These are phyloP conservation scores for Erythrolamprus reginae DNA, from an alignment of 2,113 vertebrate species.

Conservation along the genomic window DNA sequence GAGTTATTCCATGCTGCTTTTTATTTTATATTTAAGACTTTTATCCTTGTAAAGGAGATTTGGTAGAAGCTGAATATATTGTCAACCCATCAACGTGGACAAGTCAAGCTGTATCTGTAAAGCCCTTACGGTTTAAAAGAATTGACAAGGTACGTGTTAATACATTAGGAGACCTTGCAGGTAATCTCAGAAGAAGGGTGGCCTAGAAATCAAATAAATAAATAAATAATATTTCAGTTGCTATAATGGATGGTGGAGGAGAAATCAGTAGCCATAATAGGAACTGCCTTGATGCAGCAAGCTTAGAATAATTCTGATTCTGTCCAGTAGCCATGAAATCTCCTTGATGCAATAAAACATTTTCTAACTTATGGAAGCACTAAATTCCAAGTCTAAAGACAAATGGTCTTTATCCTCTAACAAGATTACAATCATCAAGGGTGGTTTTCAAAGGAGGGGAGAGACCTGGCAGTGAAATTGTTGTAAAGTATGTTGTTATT, in stretches of 20 bases:
- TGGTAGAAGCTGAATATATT: conserved; percentile 87
- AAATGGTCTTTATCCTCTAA: not conserved
- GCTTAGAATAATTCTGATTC: not conserved
- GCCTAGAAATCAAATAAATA: too few species aligned
- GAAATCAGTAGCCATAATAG: not conserved
- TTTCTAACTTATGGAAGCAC: too few species aligned
- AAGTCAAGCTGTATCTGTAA: conserved; percentile 79
- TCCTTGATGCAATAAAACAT: not conserved
- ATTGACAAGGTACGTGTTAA: conserved; percentile 74
- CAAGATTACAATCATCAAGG: not conserved
- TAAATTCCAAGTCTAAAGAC: not conserved
- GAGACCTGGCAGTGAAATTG: too few species aligned
- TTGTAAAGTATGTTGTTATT: not conserved
- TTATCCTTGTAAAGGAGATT: conserved; percentile 85
- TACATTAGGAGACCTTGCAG: not conserved
- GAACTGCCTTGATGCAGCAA: not conserved
- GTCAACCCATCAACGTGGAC: conserved; percentile 74
- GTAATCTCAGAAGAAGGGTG: too few species aligned
- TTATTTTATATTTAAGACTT: conserved; percentile 69
- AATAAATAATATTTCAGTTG: not conserved
- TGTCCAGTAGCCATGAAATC: not conserved
- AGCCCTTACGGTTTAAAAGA: conserved; percentile 84
- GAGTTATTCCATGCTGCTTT: not conserved
- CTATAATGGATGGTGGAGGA: not conserved
- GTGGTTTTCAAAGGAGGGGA: not conserved